These are phyloP conservation scores for Dryocosmus kuriphilus DNA, from an alignment of 2,888 invertebrate species.

Conservation along the genomic window DNA sequence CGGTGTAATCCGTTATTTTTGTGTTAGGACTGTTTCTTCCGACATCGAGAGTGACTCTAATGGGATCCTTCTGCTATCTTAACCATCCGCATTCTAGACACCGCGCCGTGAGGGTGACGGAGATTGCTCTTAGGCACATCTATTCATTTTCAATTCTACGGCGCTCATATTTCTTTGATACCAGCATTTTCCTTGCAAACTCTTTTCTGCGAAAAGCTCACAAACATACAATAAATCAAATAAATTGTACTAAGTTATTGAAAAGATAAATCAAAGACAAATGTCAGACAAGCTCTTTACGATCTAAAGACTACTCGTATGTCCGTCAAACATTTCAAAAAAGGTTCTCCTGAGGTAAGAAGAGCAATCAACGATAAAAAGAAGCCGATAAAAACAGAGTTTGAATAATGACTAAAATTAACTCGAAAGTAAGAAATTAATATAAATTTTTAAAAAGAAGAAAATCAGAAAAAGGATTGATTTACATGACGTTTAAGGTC, in stretches of 20 bases:
- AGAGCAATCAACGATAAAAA: no score
- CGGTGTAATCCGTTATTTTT: conserved; percentile 33
- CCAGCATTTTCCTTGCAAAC: not conserved
- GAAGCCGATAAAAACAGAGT: no score
- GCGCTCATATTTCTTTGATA: not conserved
- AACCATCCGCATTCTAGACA: conserved; percentile 28
- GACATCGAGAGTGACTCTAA: conserved; percentile 28
- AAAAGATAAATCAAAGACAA: no score
- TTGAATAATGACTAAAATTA: no score
- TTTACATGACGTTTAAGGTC: no score
- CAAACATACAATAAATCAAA: not conserved
- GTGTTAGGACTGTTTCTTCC: not conserved
- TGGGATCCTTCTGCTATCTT: conserved; percentile 31
- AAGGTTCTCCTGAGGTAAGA: no score
- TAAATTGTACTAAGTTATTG: not conserved
- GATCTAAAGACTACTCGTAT: no score
- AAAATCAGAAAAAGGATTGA: no score
- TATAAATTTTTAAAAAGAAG: not conserved
- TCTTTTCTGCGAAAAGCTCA: not conserved
- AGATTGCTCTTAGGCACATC: conserved; percentile 4
- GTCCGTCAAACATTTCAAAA: no score
- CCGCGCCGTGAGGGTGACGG: conserved; percentile 15
- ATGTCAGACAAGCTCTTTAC: no score
- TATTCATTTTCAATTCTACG: not conserved
- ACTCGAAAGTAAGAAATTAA: no score